A percentile compares a stretch with the other conserved stretches of the same genome.
phyloP scores from a whole-genome alignment of 2,888 invertebrate genomes.

The Agrochola circellaris region DNA sequence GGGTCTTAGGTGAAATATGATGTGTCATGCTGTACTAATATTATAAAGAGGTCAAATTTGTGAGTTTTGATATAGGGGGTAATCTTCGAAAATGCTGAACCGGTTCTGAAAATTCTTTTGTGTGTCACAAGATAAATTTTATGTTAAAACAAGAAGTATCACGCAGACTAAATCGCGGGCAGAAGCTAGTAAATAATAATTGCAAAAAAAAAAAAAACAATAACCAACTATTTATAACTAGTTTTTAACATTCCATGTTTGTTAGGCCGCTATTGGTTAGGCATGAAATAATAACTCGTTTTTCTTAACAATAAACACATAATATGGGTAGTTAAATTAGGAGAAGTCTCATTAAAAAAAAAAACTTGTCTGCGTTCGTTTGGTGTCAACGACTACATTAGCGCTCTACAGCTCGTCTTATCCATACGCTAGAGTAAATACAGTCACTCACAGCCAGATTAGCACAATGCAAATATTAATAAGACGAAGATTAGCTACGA shows the following conservation, averaged over 20 bases:
- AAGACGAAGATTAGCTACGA: constrained; percentile 65
- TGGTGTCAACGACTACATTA: neutral
- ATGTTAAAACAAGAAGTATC: neutral
- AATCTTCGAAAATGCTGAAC: neutral
- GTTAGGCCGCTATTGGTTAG: no score
- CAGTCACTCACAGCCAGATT: constrained; percentile 49
- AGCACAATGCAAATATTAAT: constrained; percentile 68
- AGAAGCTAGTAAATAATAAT: neutral
- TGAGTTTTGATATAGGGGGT: neutral
- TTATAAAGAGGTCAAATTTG: neutral
- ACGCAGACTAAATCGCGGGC: neutral
- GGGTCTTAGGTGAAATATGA: no score
- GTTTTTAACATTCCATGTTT: neutral
- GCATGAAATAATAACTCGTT: neutral
- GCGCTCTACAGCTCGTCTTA: constrained; percentile 12
- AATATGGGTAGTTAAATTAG: neutral
- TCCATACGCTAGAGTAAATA: constrained; percentile 37
- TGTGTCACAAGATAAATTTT: neutral
- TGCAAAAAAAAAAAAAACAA: neutral
- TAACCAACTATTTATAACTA: neutral
- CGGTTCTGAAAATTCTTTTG: neutral
- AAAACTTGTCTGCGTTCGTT: neutral
- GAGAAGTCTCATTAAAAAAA: neutral
- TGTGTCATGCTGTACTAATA: neutral
- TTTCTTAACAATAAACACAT: neutral